Evolutionary conservation across 2,113 vertebrate genomes (phyloP), one percentile per base, ranked within the genome.

Genomic region (Oreocharis arfaki): DNA sequence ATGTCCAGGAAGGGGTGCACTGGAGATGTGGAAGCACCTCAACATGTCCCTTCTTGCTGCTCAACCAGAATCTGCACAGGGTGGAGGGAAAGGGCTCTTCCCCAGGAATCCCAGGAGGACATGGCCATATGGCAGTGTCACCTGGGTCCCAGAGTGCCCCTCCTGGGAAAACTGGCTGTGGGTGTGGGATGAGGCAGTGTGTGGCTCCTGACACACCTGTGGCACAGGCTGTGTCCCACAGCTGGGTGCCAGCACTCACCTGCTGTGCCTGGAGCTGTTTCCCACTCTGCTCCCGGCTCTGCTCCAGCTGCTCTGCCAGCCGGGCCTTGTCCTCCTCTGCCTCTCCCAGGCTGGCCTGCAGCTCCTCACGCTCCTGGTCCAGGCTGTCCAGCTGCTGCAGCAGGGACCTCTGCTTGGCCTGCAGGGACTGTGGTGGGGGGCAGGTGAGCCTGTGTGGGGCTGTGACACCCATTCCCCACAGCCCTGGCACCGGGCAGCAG

Each of bases 401-500:
- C 92, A 99, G 97, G 56, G 93, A 92, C 16, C 80, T 98, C 95
- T 99, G 99, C 96, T 99, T 99, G 77, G 95, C 97, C 97, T 99
- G 98, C 92, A 99, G 98, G 33, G 98, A 98, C 99, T 99, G 84
- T 26, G 77, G 3, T 7, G 32, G 52, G 59, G 24, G 3, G n/a
- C n/a, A n/a, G 27, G 11, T 3, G 20, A 69, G 63, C n/a, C 17
- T 7, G 17, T 13, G 0, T 5, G 74, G 50, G 67, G 44, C 17
- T 46, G 63, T 53, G 71, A 35, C 39, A 27, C 27, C 59, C 17
- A 0, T 14, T 50, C 21, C 3, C 16, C 68, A 8, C 37, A 2
- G 23, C 63, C 90, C 61, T 35, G 27, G 4, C 8, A 2, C 1
- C 0, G 0, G 24, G 78, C 61, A 75, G 69, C 69, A 44, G 39